Conservation (phyloP, 2,113 vertebrate species). For the Cariama cristata region DNA sequence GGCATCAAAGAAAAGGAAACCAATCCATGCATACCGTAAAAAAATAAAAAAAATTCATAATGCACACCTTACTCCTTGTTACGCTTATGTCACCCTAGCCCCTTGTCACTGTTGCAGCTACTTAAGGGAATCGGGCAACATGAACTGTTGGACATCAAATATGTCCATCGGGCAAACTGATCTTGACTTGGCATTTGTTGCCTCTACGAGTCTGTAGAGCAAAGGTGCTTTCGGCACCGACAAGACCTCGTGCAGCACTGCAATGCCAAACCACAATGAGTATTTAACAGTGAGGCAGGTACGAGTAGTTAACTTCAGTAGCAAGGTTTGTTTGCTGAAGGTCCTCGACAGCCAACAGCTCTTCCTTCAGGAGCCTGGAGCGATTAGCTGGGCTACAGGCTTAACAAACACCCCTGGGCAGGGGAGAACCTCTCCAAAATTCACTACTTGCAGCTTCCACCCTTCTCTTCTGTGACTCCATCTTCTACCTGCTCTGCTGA, state of each 20-base stretch:
- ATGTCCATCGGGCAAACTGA: background rate
- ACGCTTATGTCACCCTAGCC: background rate
- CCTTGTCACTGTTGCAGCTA: background rate
- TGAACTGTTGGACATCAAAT: background rate
- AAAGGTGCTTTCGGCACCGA: background rate
- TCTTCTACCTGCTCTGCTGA: background rate
- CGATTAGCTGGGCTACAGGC: fast-evolving
- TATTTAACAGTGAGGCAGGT: background rate
- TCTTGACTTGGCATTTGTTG: background rate
- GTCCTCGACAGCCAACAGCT: background rate
- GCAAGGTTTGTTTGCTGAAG: background rate
- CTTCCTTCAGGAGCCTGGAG: background rate
- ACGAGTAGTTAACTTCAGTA: background rate
- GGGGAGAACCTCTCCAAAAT: background rate
- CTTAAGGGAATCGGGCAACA: background rate
- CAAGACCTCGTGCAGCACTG: background rate
- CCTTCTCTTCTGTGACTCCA: background rate
- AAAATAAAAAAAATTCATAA: no score
- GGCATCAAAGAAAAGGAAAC: fast-evolving
- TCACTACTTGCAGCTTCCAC: background rate
- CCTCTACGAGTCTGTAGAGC: background rate
- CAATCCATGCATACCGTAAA: background rate
- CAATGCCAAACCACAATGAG: background rate
- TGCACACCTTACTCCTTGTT: background rate
- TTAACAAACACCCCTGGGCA: background rate